Conservation (phyloP, 2,888 invertebrate genomes). For the Drosophila pseudotalamancana region DNA sequence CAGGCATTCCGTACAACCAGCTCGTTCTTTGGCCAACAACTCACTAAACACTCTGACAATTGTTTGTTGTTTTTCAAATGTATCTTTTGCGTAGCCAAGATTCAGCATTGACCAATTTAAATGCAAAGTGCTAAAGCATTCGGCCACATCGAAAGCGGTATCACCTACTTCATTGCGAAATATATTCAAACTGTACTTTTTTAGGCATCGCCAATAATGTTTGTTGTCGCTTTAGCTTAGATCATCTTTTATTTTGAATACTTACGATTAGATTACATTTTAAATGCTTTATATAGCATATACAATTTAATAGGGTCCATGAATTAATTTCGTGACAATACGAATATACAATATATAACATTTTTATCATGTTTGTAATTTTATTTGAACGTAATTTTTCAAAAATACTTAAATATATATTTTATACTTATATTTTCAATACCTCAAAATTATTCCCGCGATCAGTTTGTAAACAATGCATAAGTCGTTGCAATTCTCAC, state of each 20-base stretch:
- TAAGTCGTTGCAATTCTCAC: neutral
- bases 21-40: conserved; percentile 62
- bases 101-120: conserved; percentile 76
- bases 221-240: conserved; percentile 5
- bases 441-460: neutral
- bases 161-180: conserved; percentile 28
- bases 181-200: neutral
- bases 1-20: conserved; percentile 52
- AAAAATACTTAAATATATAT: neutral
- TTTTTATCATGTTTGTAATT: neutral
- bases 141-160: conserved; percentile 2
- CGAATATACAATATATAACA: neutral
- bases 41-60: conserved; percentile 60
- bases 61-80: conserved; percentile 42
- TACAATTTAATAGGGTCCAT: neutral
- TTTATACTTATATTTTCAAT: too few species aligned
- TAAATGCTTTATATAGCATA: neutral
- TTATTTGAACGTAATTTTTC: too few species aligned
- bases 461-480: neutral
- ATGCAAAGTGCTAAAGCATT: conserved; percentile 1
- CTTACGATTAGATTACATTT: conserved; percentile 14
- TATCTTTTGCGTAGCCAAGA: conserved; percentile 49
- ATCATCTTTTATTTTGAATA: conserved; percentile 39
- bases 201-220: neutral
- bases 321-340: neutral